Evolutionary conservation across 2,113 vertebrate genomes (phyloP), one percentile per base, ranked within the genome.

Genomic region (Brachyistius frenatus): DNA sequence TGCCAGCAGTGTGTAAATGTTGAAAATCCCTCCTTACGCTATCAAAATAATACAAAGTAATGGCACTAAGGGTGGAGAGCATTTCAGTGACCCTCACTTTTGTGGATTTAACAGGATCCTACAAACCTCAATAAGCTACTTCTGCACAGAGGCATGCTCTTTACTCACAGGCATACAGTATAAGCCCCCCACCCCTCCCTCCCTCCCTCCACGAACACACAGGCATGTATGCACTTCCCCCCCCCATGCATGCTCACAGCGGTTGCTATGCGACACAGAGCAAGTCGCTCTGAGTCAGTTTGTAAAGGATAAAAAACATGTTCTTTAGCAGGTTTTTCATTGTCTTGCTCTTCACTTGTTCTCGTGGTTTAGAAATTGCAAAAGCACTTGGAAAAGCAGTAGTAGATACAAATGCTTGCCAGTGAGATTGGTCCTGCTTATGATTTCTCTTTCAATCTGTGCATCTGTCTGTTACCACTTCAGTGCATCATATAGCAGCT

Each of bases 251-350:
- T 37, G 4, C 78, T 85, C 87, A 72, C 65, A 32, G 70, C 60
- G 85, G 94, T 94, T 95, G 94, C 94, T 92, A 94, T 86, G 93
- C 94, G 81, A 94, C 93, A 86, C 71, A 49, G 70, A 78, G 86
- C 54, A 66, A 70, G 70, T 76, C 58, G 3, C 56, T 23, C 23
- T 0, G 58, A 73, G 85, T 85, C 88, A 83, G 86, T 73, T 68
- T 63, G 57, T 14, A 80, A 47, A 81, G 67, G 58, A 68, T 65
- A 71, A 61, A 86, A 84, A 53, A 77, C 79, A 49, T 71, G 69
- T 81, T 81, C 76, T 65, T 49, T 15, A 76, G 72, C 50, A 58
- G 65, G 83, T 85, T 72, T 53, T 54, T 62, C 14, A 31, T 78
- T 7, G 4, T 63, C 4, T n/a, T 76, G 58, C 66, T 35, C n/a